These are phyloP conservation scores for Dreissena rostriformis DNA, from an alignment of 1,140 invertebrate genomes.

Conservation along the genomic window DNA sequence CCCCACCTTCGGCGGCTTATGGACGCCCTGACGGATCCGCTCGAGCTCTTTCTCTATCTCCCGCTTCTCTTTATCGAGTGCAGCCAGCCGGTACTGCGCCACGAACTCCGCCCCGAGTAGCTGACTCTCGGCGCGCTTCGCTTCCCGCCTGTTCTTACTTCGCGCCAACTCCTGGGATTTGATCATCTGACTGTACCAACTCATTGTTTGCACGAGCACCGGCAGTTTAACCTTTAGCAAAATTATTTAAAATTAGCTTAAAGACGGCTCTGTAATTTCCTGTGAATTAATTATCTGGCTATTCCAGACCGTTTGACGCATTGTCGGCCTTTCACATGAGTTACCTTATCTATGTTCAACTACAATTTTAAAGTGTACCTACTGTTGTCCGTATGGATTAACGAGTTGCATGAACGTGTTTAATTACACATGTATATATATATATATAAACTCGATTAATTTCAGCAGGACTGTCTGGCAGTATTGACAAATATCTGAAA, in stretches of 20 bases:
- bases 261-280: not conserved
- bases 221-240: no score
- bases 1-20: conserved; percentile 18
- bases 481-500: no score
- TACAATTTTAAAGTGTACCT: no score
- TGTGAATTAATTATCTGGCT: not conserved
- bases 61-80: conserved; percentile 34
- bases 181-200: conserved; percentile 49
- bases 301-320: not conserved
- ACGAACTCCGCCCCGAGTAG: conserved; percentile 37
- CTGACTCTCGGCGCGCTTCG: conserved; percentile 3
- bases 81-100: conserved; percentile 36
- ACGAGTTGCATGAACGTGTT: no score
- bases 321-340: not conserved
- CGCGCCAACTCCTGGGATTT: conserved; percentile 30
- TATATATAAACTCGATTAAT: no score
- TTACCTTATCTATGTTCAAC: not conserved
- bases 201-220: conserved; percentile 2
- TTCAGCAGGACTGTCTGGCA: no score
- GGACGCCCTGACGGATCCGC: conserved; percentile 47
- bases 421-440: no score
- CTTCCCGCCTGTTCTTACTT: conserved; percentile 33
- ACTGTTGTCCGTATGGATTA: no score
- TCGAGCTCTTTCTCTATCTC: conserved; percentile 52
- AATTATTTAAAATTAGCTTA: no score